Evolutionary conservation across 2,113 vertebrate species (phyloP).

Genomic region (Mustelus asterias): DNA sequence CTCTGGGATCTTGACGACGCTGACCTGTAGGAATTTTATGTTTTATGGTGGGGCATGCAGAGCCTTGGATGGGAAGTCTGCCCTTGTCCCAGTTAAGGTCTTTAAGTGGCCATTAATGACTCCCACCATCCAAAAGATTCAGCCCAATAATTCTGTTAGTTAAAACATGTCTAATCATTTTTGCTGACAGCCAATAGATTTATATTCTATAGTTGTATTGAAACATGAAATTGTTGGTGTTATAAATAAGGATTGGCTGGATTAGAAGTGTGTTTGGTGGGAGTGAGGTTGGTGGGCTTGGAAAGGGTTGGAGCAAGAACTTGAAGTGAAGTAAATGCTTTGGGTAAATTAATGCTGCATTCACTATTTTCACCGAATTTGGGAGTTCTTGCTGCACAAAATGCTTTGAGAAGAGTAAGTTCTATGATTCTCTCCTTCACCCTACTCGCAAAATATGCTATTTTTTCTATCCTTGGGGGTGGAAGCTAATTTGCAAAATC

Average conservation of each 20-base stretch:
- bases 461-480: neutral
- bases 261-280: neutral
- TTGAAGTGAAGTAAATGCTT: neutral
- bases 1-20: no score
- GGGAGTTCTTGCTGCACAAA: neutral
- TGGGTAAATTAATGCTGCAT: neutral
- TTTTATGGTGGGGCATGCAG: no score
- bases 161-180: neutral
- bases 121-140: no score
- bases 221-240: neutral
- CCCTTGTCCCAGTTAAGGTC: no score
- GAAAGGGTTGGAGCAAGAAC: neutral
- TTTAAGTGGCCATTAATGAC: no score
- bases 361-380: neutral
- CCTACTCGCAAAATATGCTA: neutral
- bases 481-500: neutral
- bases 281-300: neutral
- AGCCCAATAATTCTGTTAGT: neutral
- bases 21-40: no score
- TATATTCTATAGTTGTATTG: neutral
- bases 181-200: neutral
- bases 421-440: neutral
- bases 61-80: no score
- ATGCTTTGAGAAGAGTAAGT: neutral
- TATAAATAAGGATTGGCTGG: neutral